Percentiles rank a stretch among this genome's conserved stretches.
phyloP scores from a whole-genome alignment of 2,113 vertebrate genomes.

The Etheostoma cragini region DNA sequence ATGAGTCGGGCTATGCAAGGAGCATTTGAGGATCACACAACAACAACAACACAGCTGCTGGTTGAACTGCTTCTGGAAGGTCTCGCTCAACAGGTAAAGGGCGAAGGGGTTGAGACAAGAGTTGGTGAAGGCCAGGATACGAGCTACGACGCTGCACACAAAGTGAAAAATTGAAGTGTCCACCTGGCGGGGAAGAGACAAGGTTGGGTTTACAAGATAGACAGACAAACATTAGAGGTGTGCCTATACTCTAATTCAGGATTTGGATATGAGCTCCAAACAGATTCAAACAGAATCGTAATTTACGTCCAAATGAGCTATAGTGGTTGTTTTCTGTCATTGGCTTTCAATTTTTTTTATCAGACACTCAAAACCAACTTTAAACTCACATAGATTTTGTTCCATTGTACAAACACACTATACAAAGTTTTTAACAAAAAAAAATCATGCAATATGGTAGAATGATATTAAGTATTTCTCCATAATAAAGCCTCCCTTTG shows the following conservation, averaged over 20 bases:
- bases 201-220: not conserved
- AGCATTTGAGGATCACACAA: constrained; percentile 64
- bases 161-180: constrained; percentile 94
- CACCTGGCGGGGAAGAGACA: constrained; percentile 76
- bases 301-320: not conserved
- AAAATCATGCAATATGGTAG: too few relatives aligned
- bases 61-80: constrained; percentile 96
- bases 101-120: constrained; percentile 97
- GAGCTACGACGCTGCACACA: constrained; percentile 90
- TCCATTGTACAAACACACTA: not conserved
- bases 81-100: constrained; percentile 95
- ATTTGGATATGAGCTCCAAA: not conserved
- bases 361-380: not conserved
- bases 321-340: not conserved
- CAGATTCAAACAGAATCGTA: not conserved
- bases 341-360: not conserved
- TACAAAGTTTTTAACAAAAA: too few relatives aligned
- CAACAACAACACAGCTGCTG: constrained; percentile 92
- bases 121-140: constrained; percentile 95
- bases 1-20: constrained; percentile 82
- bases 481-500: too few relatives aligned
- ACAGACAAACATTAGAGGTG: not conserved
- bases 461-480: too few relatives aligned
- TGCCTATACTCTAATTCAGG: not conserved
- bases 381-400: not conserved